phyloP scores from a whole-genome alignment of 2,113 vertebrate genomes.

The Clarias batrachus region DNA sequence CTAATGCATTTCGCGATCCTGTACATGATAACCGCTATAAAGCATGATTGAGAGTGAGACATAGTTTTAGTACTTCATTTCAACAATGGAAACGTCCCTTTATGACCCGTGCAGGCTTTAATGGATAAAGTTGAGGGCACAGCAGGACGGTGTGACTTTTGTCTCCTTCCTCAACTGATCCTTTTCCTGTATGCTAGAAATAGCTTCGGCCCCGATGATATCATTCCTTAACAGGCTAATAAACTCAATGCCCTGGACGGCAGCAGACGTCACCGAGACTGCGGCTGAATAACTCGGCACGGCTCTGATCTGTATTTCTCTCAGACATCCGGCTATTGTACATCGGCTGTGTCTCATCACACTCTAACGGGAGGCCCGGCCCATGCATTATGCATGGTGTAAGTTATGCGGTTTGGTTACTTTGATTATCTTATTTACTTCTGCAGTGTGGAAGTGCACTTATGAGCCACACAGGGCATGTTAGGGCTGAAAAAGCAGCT shows the following conservation, averaged over 20 bases:
- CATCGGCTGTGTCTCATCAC: not conserved
- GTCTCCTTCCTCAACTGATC: not conserved
- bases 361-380: not conserved
- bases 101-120: not conserved
- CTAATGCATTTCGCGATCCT: too few relatives aligned
- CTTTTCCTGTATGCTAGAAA: not conserved
- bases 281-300: not conserved
- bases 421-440: slow-evolving; percentile 22
- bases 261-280: slow-evolving; percentile 1
- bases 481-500: not conserved
- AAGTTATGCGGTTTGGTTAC: not conserved
- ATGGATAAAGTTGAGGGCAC: not conserved
- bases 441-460: not conserved
- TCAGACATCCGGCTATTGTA: not conserved
- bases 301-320: slow-evolving; percentile 14
- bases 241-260: slow-evolving; percentile 25
- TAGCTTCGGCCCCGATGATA: slow-evolving; percentile 32
- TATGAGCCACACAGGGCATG: not conserved
- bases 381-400: slow-evolving; percentile 13
- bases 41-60: too few relatives aligned
- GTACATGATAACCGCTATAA: too few relatives aligned
- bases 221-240: slow-evolving; percentile 37
- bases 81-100: not conserved
- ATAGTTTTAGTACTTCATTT: not conserved
- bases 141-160: not conserved